phyloP scores from a whole-genome alignment of 2,888 invertebrate genomes.

The Mimumesa dahlbomi region DNA sequence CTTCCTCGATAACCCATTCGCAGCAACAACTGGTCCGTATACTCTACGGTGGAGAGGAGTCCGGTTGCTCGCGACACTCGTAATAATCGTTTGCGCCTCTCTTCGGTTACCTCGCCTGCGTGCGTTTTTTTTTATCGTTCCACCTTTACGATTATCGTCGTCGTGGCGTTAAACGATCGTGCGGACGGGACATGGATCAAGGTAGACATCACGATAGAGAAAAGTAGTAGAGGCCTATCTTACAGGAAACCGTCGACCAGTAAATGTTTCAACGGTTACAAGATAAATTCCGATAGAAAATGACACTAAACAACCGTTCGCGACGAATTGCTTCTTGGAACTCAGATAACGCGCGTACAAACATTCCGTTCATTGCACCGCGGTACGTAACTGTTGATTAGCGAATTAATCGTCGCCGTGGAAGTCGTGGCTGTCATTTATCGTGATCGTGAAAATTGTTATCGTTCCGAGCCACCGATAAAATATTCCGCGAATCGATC shows the following conservation, averaged over 20 bases:
- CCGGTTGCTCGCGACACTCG: conserved; percentile 47
- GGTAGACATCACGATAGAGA: too few relatives aligned
- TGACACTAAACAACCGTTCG: conserved; percentile 5
- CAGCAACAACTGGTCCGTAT: conserved; percentile 37
- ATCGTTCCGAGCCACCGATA: too few relatives aligned
- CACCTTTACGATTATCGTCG: conserved; percentile 42
- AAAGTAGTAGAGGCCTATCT: neutral
- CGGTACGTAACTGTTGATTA: too few relatives aligned
- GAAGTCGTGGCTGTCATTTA: too few relatives aligned
- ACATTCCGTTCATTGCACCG: too few relatives aligned
- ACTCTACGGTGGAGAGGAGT: conserved; percentile 22
- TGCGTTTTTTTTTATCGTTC: conserved; percentile 22
- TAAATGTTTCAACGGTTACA: conserved; percentile 14
- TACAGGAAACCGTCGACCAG: neutral
- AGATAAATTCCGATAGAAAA: conserved; percentile 21
- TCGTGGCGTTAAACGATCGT: conserved; percentile 9
- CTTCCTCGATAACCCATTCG: conserved; percentile 32
- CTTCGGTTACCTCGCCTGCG: conserved; percentile 1
- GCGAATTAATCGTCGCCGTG: too few relatives aligned
- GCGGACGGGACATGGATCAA: neutral
- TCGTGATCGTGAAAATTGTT: too few relatives aligned
- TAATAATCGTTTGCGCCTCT: conserved; percentile 42
- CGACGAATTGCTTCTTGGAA: conserved; percentile 29
- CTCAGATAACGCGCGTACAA: too few relatives aligned
- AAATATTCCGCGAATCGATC: too few relatives aligned